phyloP scores from a whole-genome alignment of 2,888 invertebrate genomes.

The Notodonta dromedarius region DNA sequence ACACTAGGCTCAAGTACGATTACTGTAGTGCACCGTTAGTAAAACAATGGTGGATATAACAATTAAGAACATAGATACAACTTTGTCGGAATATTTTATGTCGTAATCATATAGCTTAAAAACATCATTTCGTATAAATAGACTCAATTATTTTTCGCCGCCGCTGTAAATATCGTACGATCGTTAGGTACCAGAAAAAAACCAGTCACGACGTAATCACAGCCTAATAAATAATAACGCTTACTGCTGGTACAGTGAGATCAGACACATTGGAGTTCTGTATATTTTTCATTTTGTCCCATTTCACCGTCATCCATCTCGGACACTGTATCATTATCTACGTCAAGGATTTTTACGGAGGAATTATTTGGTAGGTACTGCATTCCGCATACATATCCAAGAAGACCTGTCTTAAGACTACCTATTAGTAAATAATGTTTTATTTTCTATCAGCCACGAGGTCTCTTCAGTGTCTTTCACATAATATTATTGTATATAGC shows the following conservation, averaged over 20 bases:
- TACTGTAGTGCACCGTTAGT: slow-evolving; percentile 9
- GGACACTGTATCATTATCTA: background rate
- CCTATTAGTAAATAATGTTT: no score
- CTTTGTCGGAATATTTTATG: background rate
- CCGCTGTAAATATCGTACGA: slow-evolving; percentile 17
- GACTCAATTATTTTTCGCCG: slow-evolving; percentile 22
- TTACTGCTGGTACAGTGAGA: slow-evolving; percentile 60
- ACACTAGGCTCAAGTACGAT: slow-evolving; percentile 35
- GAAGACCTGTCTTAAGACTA: no score
- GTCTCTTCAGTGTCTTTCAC: no score
- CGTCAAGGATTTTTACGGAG: no score
- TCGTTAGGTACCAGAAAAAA: slow-evolving; percentile 35
- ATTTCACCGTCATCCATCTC: background rate
- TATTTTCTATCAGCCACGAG: no score
- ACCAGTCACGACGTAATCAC: slow-evolving; percentile 57
- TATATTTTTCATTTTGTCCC: slow-evolving; percentile 43
- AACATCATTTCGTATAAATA: background rate
- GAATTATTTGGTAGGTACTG: no score
- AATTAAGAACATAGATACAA: no score
- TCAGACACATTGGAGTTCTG: slow-evolving; percentile 60
- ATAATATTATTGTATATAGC: no score
- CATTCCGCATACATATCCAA: no score
- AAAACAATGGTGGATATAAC: no score
- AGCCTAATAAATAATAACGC: slow-evolving; percentile 62
- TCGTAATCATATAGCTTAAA: no score